A percentile compares a stretch with the other conserved stretches of the same genome.
Evolutionary conservation across 2,888 invertebrate genomes (phyloP).

Genomic region (Bursaphelenchus okinawaensis): DNA sequence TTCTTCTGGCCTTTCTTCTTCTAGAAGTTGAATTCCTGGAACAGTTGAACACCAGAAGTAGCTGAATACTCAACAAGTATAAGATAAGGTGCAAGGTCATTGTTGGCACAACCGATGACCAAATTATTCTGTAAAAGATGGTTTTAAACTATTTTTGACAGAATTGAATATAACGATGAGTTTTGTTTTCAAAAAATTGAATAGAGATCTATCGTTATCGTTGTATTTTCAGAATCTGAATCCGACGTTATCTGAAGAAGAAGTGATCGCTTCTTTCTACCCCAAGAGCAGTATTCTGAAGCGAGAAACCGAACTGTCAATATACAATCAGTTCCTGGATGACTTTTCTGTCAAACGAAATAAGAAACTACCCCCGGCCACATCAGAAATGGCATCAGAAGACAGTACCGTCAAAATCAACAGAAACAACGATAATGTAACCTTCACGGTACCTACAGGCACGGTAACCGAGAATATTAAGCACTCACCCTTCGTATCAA

Average conservation of each 20-base stretch:
- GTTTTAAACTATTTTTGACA: too few relatives aligned
- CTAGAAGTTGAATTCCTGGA: too few relatives aligned
- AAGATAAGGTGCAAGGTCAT: too few relatives aligned
- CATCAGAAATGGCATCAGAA: not conserved
- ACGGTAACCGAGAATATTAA: not conserved
- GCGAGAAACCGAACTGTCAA: conserved; percentile 72
- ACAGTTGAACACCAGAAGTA: too few relatives aligned
- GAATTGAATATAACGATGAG: not conserved
- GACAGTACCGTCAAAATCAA: not conserved
- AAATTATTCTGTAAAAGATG: too few relatives aligned
- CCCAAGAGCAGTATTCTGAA: conserved; percentile 75
- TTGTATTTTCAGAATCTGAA: conserved; percentile 67
- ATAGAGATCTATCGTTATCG: too few relatives aligned
- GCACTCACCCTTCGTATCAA: conserved; percentile 65
- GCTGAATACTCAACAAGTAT: too few relatives aligned
- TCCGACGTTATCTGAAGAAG: conserved; percentile 67
- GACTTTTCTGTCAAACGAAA: conserved; percentile 33
- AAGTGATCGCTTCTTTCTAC: conserved; percentile 73
- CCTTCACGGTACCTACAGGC: not conserved
- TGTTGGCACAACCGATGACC: too few relatives aligned
- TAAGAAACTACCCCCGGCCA: not conserved
- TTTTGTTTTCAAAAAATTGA: conserved; percentile 1
- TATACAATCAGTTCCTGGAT: conserved; percentile 63
- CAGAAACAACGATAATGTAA: not conserved
- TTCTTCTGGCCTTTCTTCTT: too few relatives aligned